Evolutionary conservation across 2,888 invertebrate genomes (phyloP).

Genomic region (Sphinx pinastri): DNA sequence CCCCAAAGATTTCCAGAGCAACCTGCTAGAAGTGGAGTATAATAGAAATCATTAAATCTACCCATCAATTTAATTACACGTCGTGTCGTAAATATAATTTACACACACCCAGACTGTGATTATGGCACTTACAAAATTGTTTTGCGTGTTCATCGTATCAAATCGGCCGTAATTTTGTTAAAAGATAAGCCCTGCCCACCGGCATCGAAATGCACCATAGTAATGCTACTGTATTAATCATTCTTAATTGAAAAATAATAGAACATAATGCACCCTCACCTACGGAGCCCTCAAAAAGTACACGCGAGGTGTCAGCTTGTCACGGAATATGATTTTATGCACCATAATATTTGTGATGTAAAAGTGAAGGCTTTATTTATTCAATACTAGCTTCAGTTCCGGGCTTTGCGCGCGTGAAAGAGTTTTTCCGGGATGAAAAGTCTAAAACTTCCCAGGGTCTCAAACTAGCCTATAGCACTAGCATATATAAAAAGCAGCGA

Average conservation of each 20-base stretch:
- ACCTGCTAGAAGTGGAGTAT: too few species aligned
- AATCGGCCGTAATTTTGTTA: conserved; percentile 46
- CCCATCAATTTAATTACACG: conserved; percentile 2
- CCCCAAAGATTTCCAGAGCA: too few species aligned
- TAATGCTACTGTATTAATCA: conserved; percentile 51
- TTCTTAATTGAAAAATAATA: conserved; percentile 69
- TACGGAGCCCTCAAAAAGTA: conserved; percentile 52
- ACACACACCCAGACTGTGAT: conserved; percentile 31
- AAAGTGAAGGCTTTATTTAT: background rate
- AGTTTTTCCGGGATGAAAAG: too few species aligned
- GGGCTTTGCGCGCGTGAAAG: too few species aligned
- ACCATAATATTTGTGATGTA: conserved; percentile 6
- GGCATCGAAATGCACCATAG: conserved; percentile 50
- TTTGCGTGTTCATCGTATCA: conserved; percentile 41
- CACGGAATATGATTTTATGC: conserved; percentile 45
- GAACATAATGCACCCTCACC: conserved; percentile 55
- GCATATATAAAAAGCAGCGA: too few species aligned
- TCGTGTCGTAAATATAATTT: conserved; percentile 3
- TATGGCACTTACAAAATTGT: conserved; percentile 48
- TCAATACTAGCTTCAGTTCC: background rate
- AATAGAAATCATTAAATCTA: too few species aligned
- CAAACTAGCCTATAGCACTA: too few species aligned
- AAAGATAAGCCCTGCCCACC: conserved; percentile 48
- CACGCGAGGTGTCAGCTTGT: conserved; percentile 61
- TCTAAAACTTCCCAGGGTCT: too few species aligned